Evolutionary conservation across 1,140 invertebrate species (phyloP).

Genomic region (Scylla paramamosain): DNA sequence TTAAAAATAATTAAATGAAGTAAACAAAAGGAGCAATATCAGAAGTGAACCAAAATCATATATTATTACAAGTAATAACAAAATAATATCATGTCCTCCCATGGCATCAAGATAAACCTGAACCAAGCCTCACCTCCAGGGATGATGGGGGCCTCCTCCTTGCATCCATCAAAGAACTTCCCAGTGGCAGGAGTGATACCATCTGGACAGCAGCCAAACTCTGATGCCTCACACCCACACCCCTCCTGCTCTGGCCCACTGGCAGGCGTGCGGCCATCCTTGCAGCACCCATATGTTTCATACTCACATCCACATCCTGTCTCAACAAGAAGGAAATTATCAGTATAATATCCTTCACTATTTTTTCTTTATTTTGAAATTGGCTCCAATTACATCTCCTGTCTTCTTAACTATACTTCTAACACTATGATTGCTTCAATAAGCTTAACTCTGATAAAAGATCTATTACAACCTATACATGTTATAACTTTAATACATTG

Average conservation of each 20-base stretch:
- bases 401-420: no score
- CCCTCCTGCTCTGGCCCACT: constrained; percentile 82
- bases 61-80: no score
- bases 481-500: no score
- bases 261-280: constrained; percentile 86
- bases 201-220: constrained; percentile 97
- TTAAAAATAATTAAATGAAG: no score
- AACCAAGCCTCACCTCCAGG: constrained; percentile 53
- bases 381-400: neutral
- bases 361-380: neutral
- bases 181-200: constrained; percentile 90
- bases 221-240: constrained; percentile 91
- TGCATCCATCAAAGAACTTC: constrained; percentile 80
- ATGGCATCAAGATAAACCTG: no score
- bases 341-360: no score
- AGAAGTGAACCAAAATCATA: no score
- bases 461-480: no score
- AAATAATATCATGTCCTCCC: no score
- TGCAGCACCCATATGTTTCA: constrained; percentile 91
- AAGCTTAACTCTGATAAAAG: no score
- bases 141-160: constrained; percentile 35
- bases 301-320: constrained; percentile 90
- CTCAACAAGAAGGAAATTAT: neutral
- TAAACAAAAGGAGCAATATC: no score
- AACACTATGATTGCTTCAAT: no score